Base-by-base conservation (phyloP, 2,797 vertebrate genomes). In the Propithecus perrieri region DNA sequence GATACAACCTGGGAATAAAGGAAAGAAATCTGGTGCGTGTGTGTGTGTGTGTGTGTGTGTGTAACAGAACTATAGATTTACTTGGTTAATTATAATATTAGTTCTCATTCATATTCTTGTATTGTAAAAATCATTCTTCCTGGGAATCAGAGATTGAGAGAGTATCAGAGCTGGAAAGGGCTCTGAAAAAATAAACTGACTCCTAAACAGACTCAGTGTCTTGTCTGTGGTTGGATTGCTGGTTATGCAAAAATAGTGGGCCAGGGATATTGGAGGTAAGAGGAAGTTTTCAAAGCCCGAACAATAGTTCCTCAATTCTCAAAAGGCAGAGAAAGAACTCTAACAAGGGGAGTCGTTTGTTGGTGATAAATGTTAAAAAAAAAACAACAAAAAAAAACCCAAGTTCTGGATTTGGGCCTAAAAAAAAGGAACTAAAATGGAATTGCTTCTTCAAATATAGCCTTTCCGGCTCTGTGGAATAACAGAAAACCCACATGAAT, bases 301-400 rank as follows among this genome's bases (percentile, higher is more conserved):
- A 95, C 3, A 91, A 88, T 76, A 89, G 79, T 84, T 91, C 35
- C 57, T 93, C 63, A 91, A 48, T 89, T 80, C 79, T 94, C 83
- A 71, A 91, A 91, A 61, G 83, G 63, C 61, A 74, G 74, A 91
- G 69, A 63, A 94, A 93, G 28, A 88, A 78, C 67, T 72, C 65
- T 35, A 38, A 79, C 12, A 30, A 35, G 43, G 57, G 8, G 35
- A 48, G 46, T 30, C 63, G 63, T 17, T 11, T 89, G 17, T 33
- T 93, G 53, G 57, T 83, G 38, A 55, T 72, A 83, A 96, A 93
- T 84, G 63, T 50, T 3, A 81, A 95, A 95, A 46, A 46, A 57
- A 85, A 87, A 85, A 63, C 20, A 74, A 63, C n/a, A 4, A 26
- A 86, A 57, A 83, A 46, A 48, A 22, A 18, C 22, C 57, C 57